phyloP scores from a whole-genome alignment of 2,113 vertebrate genomes.

The Osmerus eperlanus region DNA sequence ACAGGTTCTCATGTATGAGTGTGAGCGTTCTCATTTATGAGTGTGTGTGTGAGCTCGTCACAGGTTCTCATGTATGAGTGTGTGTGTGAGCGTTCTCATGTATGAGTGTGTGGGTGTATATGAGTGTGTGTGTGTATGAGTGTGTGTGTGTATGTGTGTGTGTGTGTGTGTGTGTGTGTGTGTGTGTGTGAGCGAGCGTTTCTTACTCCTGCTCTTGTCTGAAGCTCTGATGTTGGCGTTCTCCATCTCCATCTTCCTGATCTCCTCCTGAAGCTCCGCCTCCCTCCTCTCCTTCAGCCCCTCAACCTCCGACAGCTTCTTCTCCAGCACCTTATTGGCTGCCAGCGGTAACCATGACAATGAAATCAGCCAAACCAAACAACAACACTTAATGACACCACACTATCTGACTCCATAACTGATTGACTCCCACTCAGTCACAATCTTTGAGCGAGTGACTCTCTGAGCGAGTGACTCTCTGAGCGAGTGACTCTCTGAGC shows the following conservation, averaged over 20 bases:
- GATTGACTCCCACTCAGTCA: background rate
- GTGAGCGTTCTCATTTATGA: no score
- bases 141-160: no score
- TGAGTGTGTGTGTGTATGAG: no score
- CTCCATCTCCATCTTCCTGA: conserved; percentile 86
- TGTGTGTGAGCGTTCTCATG: no score
- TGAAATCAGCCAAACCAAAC: background rate
- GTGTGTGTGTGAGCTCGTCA: no score
- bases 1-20: no score
- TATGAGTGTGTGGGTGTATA: no score
- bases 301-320: conserved; percentile 77
- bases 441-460: background rate
- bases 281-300: conserved; percentile 74
- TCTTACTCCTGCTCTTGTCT: conserved; percentile 86
- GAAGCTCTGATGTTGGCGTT: conserved; percentile 82
- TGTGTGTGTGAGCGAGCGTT: background rate
- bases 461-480: background rate
- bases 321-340: conserved; percentile 84
- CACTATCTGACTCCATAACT: background rate
- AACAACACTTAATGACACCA: background rate
- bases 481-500: background rate
- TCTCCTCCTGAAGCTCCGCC: conserved; percentile 83
- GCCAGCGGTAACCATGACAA: conserved; percentile 6
- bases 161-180: no score
- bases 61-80: no score